Conservation (phyloP, 2,113 vertebrate species). For the Cinclus mexicanus region DNA sequence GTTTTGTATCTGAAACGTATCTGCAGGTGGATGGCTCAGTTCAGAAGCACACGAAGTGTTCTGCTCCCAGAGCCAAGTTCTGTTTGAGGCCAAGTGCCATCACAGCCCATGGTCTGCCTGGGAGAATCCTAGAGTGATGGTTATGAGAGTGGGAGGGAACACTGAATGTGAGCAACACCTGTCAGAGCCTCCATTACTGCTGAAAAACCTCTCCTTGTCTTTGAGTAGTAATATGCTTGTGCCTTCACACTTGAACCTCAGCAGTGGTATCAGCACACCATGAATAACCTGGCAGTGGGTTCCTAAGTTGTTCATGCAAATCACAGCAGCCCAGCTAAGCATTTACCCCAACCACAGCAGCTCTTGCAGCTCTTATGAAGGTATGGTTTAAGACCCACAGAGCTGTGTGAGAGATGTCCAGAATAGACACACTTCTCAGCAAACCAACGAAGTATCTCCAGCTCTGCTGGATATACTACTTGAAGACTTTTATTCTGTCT, state of each 20-base stretch:
- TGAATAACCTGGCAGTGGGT: background rate
- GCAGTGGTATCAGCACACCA: background rate
- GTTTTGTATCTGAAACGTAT: background rate
- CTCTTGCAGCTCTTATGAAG: background rate
- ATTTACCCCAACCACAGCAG: background rate
- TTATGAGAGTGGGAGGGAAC: background rate
- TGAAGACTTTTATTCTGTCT: background rate
- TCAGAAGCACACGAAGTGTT: background rate
- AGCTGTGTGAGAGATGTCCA: background rate
- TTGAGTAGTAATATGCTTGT: background rate
- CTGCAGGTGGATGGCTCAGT: background rate
- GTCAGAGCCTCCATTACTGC: background rate
- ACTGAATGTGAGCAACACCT: background rate
- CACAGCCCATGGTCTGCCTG: background rate
- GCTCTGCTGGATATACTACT: background rate
- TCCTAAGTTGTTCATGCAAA: background rate
- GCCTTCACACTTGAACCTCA: background rate
- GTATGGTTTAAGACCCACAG: background rate
- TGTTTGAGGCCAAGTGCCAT: background rate
- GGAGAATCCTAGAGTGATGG: background rate
- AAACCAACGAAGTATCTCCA: background rate
- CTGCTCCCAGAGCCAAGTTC: background rate
- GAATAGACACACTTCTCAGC: background rate
- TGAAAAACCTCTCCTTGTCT: background rate
- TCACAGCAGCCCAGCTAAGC: background rate